Evolutionary conservation across 2,797 vertebrate species (phyloP), one percentile per base, ranked within the genome.

Genomic region (Cetoscarus ocellatus): DNA sequence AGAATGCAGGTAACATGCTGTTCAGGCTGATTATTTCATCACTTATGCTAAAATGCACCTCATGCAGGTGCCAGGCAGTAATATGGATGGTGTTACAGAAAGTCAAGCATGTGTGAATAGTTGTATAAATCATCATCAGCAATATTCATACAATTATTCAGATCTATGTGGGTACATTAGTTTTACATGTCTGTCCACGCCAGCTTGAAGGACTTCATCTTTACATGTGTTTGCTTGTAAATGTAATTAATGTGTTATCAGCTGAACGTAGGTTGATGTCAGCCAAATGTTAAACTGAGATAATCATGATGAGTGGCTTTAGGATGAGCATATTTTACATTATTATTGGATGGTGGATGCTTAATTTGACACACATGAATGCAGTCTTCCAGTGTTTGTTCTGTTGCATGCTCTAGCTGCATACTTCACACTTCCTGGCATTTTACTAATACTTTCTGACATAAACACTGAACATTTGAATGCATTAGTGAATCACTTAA

Each of bases 101-200:
- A 18, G 56, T 58, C 56, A 51, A 17, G 60, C 67, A 69, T 56
- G 14, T 53, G 36, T 67, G 50, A 61, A 60, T 18, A 58, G 14
- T 49, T 18, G 49, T 54, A 67, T 73, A 80, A 71, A 78, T 86
- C 62, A 70, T 69, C 49, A 69, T 48, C 67, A 70, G 67, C 54
- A 42, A 39, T 58, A 74, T 71, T 73, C 15, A 38, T 68, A 42
- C 62, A 64, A 67, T 76, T 71, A 68, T 68, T 15, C 44, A 18
- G 43, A 43, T 53, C 61, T 43, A 67, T 49, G 47, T 63, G 64
- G 67, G 68, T 61, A 45, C 44, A 61, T 64, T 52, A 53, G 42
- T 54, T 66, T 42, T 42, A 11, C 57, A 27, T 50, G 3, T 14
- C 13, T 55, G 50, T 57, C 54, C 44, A 50, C 13, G 61, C 40